Conservation (phyloP, 2,113 vertebrate species). For the Bufo gargarizans region DNA sequence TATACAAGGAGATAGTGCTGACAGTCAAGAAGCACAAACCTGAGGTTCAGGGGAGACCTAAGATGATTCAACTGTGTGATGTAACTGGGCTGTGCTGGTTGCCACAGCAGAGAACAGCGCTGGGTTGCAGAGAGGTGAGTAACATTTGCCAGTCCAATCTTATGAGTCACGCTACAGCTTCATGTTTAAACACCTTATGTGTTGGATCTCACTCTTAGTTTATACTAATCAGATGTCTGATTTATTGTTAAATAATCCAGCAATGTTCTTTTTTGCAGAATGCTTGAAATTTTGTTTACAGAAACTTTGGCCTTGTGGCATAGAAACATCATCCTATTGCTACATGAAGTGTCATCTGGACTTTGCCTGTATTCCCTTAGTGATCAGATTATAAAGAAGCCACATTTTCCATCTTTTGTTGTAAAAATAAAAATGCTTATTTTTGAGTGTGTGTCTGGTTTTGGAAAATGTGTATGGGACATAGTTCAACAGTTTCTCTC, state of each 20-base stretch:
- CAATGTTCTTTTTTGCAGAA: neutral
- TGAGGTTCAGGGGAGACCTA: neutral
- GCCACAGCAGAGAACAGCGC: neutral
- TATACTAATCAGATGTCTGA: neutral
- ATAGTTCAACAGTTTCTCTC: neutral
- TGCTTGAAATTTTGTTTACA: neutral
- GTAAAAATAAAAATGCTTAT: neutral
- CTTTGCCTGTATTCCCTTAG: neutral
- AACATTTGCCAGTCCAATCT: neutral
- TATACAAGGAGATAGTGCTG: neutral
- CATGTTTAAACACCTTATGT: neutral
- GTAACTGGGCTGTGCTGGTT: neutral
- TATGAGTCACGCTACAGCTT: neutral
- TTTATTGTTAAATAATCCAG: neutral
- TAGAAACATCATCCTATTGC: neutral
- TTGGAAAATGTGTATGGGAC: neutral
- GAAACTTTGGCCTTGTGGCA: neutral
- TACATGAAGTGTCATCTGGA: neutral
- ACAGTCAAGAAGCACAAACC: neutral
- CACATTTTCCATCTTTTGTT: constrained; percentile 10
- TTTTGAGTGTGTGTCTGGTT: neutral
- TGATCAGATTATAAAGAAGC: neutral
- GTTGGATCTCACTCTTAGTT: neutral
- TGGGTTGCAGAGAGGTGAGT: neutral
- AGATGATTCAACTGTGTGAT: neutral